Percentiles rank a stretch among this genome's conserved stretches.
Evolutionary conservation across 2,113 vertebrate genomes (phyloP).

Genomic region (Vidua macroura): DNA sequence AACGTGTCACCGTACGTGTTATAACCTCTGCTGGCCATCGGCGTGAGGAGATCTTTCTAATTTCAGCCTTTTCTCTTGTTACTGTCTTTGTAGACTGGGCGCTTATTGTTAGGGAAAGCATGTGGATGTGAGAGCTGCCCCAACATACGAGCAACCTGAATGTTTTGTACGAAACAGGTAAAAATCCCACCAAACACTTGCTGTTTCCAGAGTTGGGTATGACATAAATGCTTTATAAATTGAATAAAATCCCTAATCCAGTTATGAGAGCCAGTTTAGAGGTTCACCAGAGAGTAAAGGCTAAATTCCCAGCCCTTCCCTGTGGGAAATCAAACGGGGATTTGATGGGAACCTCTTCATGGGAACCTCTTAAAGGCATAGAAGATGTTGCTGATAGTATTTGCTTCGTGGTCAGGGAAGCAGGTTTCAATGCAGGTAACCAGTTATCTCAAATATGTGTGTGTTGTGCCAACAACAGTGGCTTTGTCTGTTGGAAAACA

Average conservation of each 20-base stretch:
- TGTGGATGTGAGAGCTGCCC: not conserved
- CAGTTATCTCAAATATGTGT: not conserved
- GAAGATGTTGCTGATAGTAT: no score
- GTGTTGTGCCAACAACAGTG: not conserved
- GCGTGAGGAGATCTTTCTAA: not conserved
- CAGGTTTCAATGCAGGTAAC: not conserved
- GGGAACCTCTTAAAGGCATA: not conserved
- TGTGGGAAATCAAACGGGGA: not conserved
- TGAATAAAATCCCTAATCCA: not conserved
- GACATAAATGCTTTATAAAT: not conserved
- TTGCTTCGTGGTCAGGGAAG: not conserved
- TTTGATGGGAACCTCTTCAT: not conserved
- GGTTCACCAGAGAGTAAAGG: not conserved
- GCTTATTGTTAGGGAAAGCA: not conserved
- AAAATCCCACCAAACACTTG: not conserved
- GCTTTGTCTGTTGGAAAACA: not conserved
- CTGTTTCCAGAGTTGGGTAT: not conserved
- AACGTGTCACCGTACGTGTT: fast-evolving
- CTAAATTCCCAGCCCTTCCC: not conserved
- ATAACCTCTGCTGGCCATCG: not conserved
- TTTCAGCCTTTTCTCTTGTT: not conserved
- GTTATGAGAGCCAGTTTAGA: not conserved
- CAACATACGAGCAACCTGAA: not conserved
- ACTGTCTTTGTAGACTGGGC: not conserved
- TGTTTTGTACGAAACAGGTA: not conserved